A percentile compares a stretch with the other conserved stretches of the same genome.
Conservation (phyloP, 2,113 vertebrate species). For the Electrona antarctica region DNA sequence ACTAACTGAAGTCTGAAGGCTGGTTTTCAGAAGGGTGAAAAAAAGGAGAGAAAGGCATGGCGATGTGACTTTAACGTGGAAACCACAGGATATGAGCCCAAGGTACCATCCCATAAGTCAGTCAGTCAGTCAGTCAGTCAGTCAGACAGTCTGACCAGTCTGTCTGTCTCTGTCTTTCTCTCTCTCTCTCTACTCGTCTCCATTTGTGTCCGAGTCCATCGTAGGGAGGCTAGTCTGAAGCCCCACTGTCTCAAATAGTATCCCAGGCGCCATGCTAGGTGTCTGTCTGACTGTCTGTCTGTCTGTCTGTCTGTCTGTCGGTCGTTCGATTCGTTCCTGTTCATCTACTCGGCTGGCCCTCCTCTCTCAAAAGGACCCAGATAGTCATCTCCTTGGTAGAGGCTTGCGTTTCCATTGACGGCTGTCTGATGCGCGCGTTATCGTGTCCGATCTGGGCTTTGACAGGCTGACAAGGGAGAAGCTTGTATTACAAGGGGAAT, state of each 20-base stretch:
- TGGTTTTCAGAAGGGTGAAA: slow-evolving; percentile 12
- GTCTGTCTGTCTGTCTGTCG: slow-evolving; percentile 3
- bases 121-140: not conserved
- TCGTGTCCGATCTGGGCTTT: slow-evolving; percentile 76
- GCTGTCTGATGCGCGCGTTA: slow-evolving; percentile 63
- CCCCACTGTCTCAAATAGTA: too few relatives aligned
- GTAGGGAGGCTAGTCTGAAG: too few relatives aligned
- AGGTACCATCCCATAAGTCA: not conserved
- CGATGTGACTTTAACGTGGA: not conserved
- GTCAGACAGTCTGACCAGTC: too few relatives aligned
- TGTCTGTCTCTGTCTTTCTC: not conserved
- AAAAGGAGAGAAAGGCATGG: slow-evolving; percentile 21
- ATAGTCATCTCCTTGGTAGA: slow-evolving; percentile 64
- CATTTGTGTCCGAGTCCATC: too few relatives aligned
- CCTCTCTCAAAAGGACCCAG: slow-evolving; percentile 44
- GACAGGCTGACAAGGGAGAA: slow-evolving; percentile 74
- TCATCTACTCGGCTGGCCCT: slow-evolving; percentile 21
- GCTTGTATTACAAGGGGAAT: slow-evolving; percentile 79
- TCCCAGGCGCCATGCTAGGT: too few relatives aligned
- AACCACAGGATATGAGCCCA: slow-evolving; percentile 42
- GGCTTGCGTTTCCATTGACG: slow-evolving; percentile 63
- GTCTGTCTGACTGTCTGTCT: not conserved
- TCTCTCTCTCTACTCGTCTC: too few relatives aligned
- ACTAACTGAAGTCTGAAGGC: not conserved
- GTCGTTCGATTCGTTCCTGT: slow-evolving; percentile 1